Evolutionary conservation across 2,888 invertebrate genomes (phyloP).

Genomic region (Blastobasis adustella): DNA sequence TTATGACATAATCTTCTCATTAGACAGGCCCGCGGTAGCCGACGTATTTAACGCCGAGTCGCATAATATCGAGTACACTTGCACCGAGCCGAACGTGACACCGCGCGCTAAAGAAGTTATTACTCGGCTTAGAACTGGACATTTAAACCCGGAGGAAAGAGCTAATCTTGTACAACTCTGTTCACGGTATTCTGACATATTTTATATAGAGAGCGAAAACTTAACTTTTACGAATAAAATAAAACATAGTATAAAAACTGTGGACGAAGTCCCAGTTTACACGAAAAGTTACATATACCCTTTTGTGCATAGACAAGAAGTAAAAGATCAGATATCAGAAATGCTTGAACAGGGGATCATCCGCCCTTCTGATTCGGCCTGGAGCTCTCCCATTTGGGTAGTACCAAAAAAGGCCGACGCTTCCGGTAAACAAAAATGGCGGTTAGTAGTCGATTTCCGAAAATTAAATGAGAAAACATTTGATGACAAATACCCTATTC

Average conservation of each 20-base stretch:
- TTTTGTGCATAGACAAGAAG: slow-evolving; percentile 13
- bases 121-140: slow-evolving; percentile 10
- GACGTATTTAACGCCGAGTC: slow-evolving; percentile 4
- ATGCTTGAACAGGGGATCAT: slow-evolving; percentile 25
- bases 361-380: slow-evolving; percentile 23
- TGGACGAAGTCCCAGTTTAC: slow-evolving; percentile 13
- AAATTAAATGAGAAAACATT: slow-evolving; percentile 18
- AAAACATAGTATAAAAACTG: slow-evolving; percentile 10
- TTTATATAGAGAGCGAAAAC: slow-evolving; percentile 11
- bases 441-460: slow-evolving; percentile 30
- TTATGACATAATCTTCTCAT: slow-evolving; percentile 12
- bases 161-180: slow-evolving; percentile 9
- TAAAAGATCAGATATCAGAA: slow-evolving; percentile 14
- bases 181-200: slow-evolving; percentile 10
- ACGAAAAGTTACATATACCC: slow-evolving; percentile 15
- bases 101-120: slow-evolving; percentile 7
- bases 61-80: slow-evolving; percentile 4
- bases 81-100: not conserved
- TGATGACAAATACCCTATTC: slow-evolving; percentile 23
- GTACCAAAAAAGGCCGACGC: slow-evolving; percentile 1
- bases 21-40: slow-evolving; percentile 9
- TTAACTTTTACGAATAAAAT: slow-evolving; percentile 12
- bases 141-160: slow-evolving; percentile 12
- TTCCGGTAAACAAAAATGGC: slow-evolving; percentile 24
- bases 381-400: slow-evolving; percentile 7